Base-by-base conservation (phyloP, 1,140 invertebrate genomes). In the Bombus vancouverensis region DNA sequence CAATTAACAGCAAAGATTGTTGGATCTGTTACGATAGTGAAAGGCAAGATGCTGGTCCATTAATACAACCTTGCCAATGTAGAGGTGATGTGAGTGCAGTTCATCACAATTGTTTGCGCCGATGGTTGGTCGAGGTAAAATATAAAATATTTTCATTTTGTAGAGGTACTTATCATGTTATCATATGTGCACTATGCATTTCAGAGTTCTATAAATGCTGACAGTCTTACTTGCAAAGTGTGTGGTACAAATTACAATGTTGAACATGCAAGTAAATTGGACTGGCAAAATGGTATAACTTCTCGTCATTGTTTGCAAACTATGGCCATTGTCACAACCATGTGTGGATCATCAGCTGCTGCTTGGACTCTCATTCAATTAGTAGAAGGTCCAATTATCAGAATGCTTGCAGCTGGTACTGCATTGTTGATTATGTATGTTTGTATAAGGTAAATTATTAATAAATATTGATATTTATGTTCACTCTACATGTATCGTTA, bases 11-110 rank as follows among this genome's bases (percentile, higher is more conserved):
- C 68, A 94, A 95, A 75, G 98, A 98, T 92, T 99, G 98, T 95
- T 99, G 98, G 98, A 99, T 99, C 91, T 99, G 98, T 94, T 99
- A 99, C 92, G 98, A 99, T 94, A 96, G 95, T 79, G 97, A 98
- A 12, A 96, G 97, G 81, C 95, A 96, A 6, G 98, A 98, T 93
- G 95, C 95, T 79, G 97, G 97, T 34, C 97, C 97, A 9, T 95
- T 99, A 42, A 99, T 99, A 92, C 97, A 98, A 87, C 98, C 98
- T 2, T 99, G 98, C 92, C 96, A 97, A 72, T 99, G 98, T 94
- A 97, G 97, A 81, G 98, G 98, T 6, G 98, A 99, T 94, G 97
- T 99, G 18, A 97, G 97, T 42, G 97, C 97, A 57, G 98, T 98
- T 37, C 98, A 99, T 95, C 98, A 99, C 92, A 97, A 98, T 92